These are phyloP conservation scores for Australoheros facetus DNA, from an alignment of 2,797 vertebrate species.

Conservation along the genomic window DNA sequence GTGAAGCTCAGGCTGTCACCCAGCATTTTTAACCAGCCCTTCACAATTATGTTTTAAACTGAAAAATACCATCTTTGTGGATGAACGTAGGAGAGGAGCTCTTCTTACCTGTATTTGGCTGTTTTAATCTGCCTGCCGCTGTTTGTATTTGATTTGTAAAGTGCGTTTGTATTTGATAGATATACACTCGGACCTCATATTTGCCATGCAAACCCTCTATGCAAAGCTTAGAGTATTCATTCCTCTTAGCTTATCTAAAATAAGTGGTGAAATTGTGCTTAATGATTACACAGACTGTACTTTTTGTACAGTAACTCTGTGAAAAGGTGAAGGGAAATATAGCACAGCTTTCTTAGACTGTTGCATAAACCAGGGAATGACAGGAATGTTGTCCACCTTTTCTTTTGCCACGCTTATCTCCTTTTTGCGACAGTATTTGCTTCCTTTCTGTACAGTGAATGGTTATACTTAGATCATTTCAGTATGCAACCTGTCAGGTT, in stretches of 20 bases:
- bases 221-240: conserved; percentile 43
- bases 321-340: not conserved
- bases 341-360: not conserved
- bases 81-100: not conserved
- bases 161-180: not conserved
- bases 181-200: conserved; percentile 35
- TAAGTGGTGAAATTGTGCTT: not conserved
- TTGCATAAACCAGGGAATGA: not conserved
- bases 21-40: not conserved
- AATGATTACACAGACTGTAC: not conserved
- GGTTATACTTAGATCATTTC: not conserved
- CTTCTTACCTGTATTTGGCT: not conserved
- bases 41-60: not conserved
- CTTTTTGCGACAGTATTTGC: not conserved
- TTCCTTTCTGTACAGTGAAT: not conserved
- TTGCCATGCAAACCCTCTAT: conserved; percentile 68
- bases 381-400: not conserved
- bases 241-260: not conserved
- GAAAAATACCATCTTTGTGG: not conserved
- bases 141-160: not conserved
- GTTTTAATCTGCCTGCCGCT: not conserved
- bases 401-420: not conserved
- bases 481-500: conserved; percentile 41
- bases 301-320: not conserved
- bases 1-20: conserved; percentile 43